Evolutionary conservation across 2,797 vertebrate species (phyloP), one percentile per base, ranked within the genome.

Genomic region (Mareca penelope): DNA sequence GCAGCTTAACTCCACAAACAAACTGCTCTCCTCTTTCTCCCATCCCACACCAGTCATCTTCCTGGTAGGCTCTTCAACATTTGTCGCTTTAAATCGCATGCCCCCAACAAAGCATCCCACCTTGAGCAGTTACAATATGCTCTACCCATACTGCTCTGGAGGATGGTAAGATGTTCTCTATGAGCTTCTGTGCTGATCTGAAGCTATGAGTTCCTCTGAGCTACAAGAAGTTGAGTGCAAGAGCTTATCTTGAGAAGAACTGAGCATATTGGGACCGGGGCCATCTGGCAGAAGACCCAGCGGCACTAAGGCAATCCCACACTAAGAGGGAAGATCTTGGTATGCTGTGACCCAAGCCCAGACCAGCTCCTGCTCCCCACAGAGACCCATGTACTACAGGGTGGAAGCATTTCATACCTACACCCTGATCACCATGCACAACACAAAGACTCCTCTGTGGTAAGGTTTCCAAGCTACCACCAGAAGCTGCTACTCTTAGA

Each of bases 1-100:
- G 55, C 64, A 87, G 52, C 46, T 85, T 79, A 80, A 72, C 22
- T 89, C 86, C 50, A 88, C 37, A 77, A 95, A 88, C 26, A 89
- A 95, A 71, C 11, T 42, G 33, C 53, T 76, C 22, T 31, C 42
- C 42, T 71, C 26, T 76, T 81, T 67, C n/a, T 35, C 7, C 16
- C 4, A 4, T 1, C n/a, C 19, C 33, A 68, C 35, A 52, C 35
- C 42, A 73, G 26, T 69, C 37, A 40, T 76, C 37, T 81, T 18
- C 24, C 31, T 81, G 29, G 64, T 28, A 35, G 31, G 7, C 40
- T 50, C 22, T 89, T 80, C 39, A 61, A n/a, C 33, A 21, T 50
- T 21, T 85, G 16, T 17, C 48, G 3, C 12, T 46, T 88, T 9
- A 70, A 61, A 64, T 17, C 53, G 3, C 12, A 1, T 31, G 8